phyloP scores from a whole-genome alignment of 1,140 invertebrate genomes.

The Drosophila bifasciata region DNA sequence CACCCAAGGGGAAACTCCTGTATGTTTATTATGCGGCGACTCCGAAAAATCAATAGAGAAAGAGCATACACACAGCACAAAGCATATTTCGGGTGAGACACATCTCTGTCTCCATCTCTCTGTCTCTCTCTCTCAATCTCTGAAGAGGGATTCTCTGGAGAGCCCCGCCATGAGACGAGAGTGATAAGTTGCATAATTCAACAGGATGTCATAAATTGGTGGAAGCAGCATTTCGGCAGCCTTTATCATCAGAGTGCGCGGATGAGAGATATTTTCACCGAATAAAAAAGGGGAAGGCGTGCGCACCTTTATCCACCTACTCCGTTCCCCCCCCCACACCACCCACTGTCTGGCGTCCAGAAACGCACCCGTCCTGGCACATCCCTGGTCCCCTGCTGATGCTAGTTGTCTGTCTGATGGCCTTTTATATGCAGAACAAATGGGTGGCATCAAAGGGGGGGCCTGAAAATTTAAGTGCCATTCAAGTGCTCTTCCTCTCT shows the following conservation, averaged over 20 bases:
- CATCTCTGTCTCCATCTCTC: too few species aligned
- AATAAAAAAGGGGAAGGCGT: constrained; percentile 10
- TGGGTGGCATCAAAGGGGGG: constrained; percentile 3
- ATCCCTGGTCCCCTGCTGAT: not conserved
- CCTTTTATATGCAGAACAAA: not conserved
- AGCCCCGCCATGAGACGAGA: constrained; percentile 35
- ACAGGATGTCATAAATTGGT: constrained; percentile 73
- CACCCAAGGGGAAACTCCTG: constrained; percentile 6
- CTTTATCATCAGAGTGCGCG: constrained; percentile 42
- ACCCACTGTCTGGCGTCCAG: not conserved
- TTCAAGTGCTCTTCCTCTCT: constrained; percentile 24
- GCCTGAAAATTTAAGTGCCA: constrained; percentile 32
- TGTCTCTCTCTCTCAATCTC: too few species aligned
- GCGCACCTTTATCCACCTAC: constrained; percentile 3
- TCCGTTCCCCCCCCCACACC: not conserved
- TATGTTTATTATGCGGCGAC: constrained; percentile 28
- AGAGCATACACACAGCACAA: constrained; percentile 43
- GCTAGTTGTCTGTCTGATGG: constrained; percentile 16
- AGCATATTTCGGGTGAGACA: constrained; percentile 10
- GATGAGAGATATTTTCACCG: too few species aligned
- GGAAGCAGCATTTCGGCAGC: constrained; percentile 13
- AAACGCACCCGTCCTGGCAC: not conserved
- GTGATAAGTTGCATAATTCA: constrained; percentile 80
- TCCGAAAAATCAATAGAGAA: constrained; percentile 65
- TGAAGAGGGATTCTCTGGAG: not conserved